Evolutionary conservation across 2,113 vertebrate species (phyloP).

Genomic region (Limnothrissa miodon): DNA sequence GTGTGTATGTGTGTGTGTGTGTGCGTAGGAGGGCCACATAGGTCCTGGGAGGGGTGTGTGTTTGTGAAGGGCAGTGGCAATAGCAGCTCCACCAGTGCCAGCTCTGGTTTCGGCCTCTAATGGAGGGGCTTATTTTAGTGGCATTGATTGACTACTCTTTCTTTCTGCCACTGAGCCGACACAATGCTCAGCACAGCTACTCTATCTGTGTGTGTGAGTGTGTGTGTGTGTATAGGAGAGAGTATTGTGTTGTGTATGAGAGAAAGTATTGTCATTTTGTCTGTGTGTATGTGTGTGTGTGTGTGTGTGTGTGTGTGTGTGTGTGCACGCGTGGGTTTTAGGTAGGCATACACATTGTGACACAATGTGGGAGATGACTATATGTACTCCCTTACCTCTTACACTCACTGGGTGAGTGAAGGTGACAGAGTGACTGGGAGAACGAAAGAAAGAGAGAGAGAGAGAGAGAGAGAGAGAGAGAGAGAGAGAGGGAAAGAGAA

Average conservation of each 20-base stretch:
- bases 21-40: neutral
- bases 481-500: constrained; percentile 36
- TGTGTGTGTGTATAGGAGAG: constrained; percentile 37
- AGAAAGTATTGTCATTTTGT: neutral
- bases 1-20: neutral
- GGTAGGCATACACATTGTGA: neutral
- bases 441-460: constrained; percentile 66
- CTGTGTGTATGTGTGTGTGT: neutral
- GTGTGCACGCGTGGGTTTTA: neutral
- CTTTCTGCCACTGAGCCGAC: constrained; percentile 56
- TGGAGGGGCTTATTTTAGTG: constrained; percentile 69
- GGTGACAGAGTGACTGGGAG: constrained; percentile 61
- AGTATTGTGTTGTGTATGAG: neutral
- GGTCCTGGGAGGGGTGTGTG: neutral
- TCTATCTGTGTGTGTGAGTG: constrained; percentile 71
- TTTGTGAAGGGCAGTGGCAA: constrained; percentile 32
- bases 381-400: neutral
- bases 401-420: neutral
- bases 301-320: neutral
- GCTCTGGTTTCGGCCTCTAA: constrained; percentile 68
- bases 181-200: constrained; percentile 48
- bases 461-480: constrained; percentile 41
- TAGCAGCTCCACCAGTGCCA: constrained; percentile 65
- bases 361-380: neutral
- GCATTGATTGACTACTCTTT: constrained; percentile 66